Evolutionary conservation across 1,140 invertebrate species (phyloP), one percentile per base, ranked within the genome.

Genomic region (Cyphomyrmex costatus): DNA sequence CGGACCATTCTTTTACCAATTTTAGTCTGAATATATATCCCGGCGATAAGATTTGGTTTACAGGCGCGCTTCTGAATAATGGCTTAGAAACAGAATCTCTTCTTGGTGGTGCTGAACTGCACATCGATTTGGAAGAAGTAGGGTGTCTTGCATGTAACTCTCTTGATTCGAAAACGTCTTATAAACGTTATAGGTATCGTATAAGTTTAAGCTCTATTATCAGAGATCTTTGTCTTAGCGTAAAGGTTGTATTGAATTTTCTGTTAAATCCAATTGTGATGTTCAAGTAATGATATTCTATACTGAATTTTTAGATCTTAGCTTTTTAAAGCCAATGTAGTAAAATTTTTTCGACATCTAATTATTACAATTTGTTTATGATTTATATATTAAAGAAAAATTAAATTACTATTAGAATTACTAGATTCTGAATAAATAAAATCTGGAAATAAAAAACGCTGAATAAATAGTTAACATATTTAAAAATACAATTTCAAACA

Each of bases 211-310:
- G 95, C 27, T 88, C 92, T 19, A 90, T 97, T 33, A 88, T 96
- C 6, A 96, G 95, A 87, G 96, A 96, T 90, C 93, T 97, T 88
- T 96, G 96, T 84, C 94, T 96, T 0, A 97, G 97, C 2, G 92
- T 96, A 10, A 97, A 97, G 90, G 97, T 97, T 94, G 95, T 97
- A 79, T 93, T 98, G 10, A 97, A 98, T 95, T 97, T 97, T 89
- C 86, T 97, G 78, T 96, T 97, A 46, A 97, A 97, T 95, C 97
- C 97, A 10, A 94, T 98, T 56, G 95, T 97, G 86, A 96, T 97
- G 90, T 97, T 98, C 91, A 97, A 97, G 94, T 97, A 94, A 93
- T 83, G 42, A 24, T 16, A 27, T 56, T 30, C n/a, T 27, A n/a
- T 14, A 36, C 21, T 66, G n/a, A 58, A 76, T 27, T 2, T 24